A percentile compares a stretch with the other conserved stretches of the same genome.
These are phyloP conservation scores for Mastomys coucha DNA, from an alignment of 2,113 vertebrate species.

Conservation along the genomic window DNA sequence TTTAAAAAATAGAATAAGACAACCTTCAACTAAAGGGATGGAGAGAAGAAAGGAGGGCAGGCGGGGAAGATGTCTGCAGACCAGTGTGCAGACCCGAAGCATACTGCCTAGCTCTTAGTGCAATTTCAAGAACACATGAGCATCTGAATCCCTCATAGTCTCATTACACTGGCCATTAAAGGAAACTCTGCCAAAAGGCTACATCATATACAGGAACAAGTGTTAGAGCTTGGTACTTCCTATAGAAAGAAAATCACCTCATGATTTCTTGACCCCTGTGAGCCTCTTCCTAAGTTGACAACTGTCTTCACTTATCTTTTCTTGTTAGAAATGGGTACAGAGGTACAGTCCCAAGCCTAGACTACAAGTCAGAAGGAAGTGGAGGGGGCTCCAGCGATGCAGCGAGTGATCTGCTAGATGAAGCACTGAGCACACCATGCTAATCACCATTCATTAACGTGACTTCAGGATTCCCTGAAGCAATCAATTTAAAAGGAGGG, in stretches of 20 bases:
- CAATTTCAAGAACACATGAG: not conserved
- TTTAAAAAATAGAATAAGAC: not conserved
- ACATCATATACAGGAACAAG: not conserved
- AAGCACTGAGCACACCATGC: not conserved
- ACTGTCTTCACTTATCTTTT: not conserved
- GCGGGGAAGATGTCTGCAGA: not conserved
- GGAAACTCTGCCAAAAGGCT: not conserved
- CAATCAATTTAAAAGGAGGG: not conserved
- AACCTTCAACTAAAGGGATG: not conserved
- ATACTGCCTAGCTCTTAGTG: not conserved
- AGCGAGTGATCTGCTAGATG: not conserved
- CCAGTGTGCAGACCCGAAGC: not conserved
- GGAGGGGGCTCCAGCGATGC: rapidly evolving
- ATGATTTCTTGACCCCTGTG: not conserved
- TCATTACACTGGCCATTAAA: not conserved
- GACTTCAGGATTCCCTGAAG: not conserved
- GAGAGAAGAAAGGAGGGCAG: not conserved
- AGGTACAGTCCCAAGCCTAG: not conserved
- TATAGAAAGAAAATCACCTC: not conserved
- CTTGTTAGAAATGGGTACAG: not conserved
- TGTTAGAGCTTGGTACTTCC: not conserved
- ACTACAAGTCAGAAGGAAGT: not conserved
- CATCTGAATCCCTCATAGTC: not conserved
- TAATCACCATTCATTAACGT: not conserved
- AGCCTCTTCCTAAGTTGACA: not conserved